Conservation (phyloP, 2,113 vertebrate species). For the Spermophilus dauricus region DNA sequence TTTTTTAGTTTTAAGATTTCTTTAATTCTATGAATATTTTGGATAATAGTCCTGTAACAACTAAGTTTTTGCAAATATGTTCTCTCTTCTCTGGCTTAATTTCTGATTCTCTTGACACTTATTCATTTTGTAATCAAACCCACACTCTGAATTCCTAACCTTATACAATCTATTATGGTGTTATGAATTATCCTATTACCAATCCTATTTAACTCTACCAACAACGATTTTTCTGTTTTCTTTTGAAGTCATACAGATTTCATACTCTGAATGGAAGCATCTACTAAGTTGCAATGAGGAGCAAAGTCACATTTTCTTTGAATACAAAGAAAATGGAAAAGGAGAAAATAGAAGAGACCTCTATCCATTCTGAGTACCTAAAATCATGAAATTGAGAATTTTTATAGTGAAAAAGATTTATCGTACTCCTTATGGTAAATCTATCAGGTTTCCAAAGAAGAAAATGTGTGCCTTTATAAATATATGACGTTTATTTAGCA, state of each 20-base stretch:
- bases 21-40: too few relatives aligned
- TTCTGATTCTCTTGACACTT: not conserved
- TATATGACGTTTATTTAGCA: not conserved
- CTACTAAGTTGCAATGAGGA: not conserved
- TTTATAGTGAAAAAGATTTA: not conserved
- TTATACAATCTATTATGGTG: not conserved
- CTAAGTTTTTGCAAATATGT: too few relatives aligned
- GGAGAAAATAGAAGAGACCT: not conserved
- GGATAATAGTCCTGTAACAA: too few relatives aligned
- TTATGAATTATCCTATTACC: not conserved
- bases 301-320: not conserved
- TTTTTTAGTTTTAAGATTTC: too few relatives aligned
- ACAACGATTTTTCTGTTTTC: not conserved
- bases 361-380: not conserved
- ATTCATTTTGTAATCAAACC: not conserved
- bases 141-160: not conserved
- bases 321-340: not conserved
- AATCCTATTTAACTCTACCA: not conserved
- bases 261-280: not conserved
- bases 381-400: not conserved
- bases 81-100: too few relatives aligned
- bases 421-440: not conserved
- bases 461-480: not conserved
- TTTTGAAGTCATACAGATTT: not conserved
- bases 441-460: not conserved